These are phyloP conservation scores for Chaitophorus viminalis DNA, from an alignment of 2,888 invertebrate genomes.

Conservation along the genomic window DNA sequence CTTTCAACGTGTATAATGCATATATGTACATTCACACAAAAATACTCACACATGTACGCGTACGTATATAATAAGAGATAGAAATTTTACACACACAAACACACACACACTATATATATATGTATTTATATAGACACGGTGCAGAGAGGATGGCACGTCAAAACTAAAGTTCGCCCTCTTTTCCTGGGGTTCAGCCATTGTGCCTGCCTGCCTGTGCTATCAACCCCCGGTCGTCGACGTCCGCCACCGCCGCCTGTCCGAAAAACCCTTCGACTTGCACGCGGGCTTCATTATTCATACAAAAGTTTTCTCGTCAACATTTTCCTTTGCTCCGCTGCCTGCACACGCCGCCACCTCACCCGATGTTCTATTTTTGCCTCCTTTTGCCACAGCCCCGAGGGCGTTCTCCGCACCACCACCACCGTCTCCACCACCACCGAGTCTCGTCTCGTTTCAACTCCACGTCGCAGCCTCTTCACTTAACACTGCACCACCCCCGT, in stretches of 20 bases:
- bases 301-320: conserved; percentile 62
- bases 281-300: conserved; percentile 62
- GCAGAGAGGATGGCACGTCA: conserved; percentile 53
- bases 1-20: conserved; percentile 9
- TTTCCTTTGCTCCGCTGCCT: conserved; percentile 54
- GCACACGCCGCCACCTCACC: conserved; percentile 22
- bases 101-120: neutral
- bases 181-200: conserved; percentile 61
- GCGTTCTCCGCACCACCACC: conserved; percentile 29
- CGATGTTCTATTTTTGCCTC: conserved; percentile 58
- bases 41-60: conserved; percentile 10
- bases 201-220: conserved; percentile 26
- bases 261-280: conserved; percentile 61
- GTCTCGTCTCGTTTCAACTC: conserved; percentile 44
- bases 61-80: conserved; percentile 17
- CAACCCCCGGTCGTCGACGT: conserved; percentile 6
- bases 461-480: neutral
- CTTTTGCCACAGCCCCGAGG: conserved; percentile 54
- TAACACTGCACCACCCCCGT: neutral
- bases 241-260: conserved; percentile 41
- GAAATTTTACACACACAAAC: conserved; percentile 18
- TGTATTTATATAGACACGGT: neutral
- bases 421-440: neutral
- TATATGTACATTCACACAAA: conserved; percentile 7
- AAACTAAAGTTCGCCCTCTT: conserved; percentile 62